phyloP scores from a whole-genome alignment of 2,797 vertebrate species.

The Poeciliopsis presidionis region DNA sequence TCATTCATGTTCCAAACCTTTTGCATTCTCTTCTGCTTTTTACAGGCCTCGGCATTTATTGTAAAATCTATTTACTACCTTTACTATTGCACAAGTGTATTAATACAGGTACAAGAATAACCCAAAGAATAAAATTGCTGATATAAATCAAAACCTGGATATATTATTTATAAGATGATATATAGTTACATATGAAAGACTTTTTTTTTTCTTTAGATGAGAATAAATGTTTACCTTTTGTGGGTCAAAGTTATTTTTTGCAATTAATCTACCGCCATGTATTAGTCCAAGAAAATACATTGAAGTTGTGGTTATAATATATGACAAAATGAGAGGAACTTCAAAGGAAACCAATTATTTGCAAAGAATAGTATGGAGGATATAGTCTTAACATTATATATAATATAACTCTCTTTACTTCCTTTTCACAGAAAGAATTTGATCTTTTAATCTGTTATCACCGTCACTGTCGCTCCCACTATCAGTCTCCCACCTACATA shows the following conservation, averaged over 20 bases:
- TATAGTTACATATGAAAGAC: background rate
- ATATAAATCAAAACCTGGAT: background rate
- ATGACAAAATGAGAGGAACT: constrained; percentile 36
- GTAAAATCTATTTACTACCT: too few species aligned
- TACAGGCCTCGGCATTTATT: background rate
- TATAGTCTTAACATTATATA: background rate
- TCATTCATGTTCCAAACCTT: background rate
- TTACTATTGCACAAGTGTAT: too few species aligned
- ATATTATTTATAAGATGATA: background rate
- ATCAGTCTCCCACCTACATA: constrained; percentile 32
- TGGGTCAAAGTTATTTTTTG: background rate
- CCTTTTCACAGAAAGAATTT: constrained; percentile 32
- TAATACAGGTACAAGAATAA: background rate
- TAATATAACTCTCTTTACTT: constrained; percentile 2
- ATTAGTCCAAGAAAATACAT: background rate
- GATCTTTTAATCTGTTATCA: constrained; percentile 49
- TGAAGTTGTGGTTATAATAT: constrained; percentile 18
- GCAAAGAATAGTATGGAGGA: background rate
- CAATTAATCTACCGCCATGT: background rate
- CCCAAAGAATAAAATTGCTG: background rate
- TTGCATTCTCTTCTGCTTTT: background rate
- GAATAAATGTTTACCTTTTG: background rate
- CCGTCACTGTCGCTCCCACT: constrained; percentile 24
- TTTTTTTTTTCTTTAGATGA: background rate
- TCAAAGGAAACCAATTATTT: background rate